Evolutionary conservation across 2,113 vertebrate species (phyloP).

Genomic region (Galbula dea): DNA sequence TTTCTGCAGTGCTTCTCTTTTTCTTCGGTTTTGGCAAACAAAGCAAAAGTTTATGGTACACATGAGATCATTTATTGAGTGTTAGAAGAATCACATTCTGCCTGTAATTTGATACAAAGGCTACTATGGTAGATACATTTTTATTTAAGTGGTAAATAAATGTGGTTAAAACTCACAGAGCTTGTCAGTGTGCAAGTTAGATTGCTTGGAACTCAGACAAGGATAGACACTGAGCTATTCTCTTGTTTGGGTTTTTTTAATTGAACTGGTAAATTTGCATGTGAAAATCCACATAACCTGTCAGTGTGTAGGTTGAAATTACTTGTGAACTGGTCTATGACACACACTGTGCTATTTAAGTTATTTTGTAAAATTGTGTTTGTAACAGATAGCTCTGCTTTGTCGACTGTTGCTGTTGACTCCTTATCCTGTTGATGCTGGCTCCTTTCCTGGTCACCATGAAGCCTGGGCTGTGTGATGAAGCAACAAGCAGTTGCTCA

Average conservation of each 20-base stretch:
- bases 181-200: constrained; percentile 7
- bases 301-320: constrained; percentile 31
- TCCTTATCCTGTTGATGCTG: constrained; percentile 60
- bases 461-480: not conserved
- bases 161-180: not conserved
- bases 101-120: constrained; percentile 36
- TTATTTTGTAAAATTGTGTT: constrained; percentile 36
- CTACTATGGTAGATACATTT: constrained; percentile 2
- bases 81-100: constrained; percentile 33
- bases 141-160: constrained; percentile 48
- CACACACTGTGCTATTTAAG: constrained; percentile 31
- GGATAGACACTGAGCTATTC: not conserved
- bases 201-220: constrained; percentile 15
- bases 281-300: constrained; percentile 50
- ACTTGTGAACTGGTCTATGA: not conserved
- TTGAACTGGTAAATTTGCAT: constrained; percentile 50
- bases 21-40: constrained; percentile 43
- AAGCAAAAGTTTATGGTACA: constrained; percentile 35
- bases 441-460: not conserved
- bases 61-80: constrained; percentile 65
- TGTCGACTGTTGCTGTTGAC: constrained; percentile 33
- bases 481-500: not conserved
- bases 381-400: constrained; percentile 1
- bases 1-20: constrained; percentile 39
- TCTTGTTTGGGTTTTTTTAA: not conserved